Evolutionary conservation across 2,888 invertebrate species (phyloP).

Genomic region (Machimus rusticus): DNA sequence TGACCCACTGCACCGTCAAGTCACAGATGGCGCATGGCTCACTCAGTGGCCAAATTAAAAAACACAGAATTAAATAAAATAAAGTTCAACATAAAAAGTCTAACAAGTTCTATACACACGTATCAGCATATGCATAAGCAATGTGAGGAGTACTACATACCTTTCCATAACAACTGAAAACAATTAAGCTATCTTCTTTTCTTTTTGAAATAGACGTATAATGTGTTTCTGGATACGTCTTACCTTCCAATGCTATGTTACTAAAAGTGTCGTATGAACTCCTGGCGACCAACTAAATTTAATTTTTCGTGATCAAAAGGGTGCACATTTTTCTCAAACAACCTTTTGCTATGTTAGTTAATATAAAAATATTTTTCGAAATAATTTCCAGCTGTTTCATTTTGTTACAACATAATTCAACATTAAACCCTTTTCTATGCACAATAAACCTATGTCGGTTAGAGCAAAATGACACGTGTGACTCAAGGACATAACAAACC

Average conservation of each 20-base stretch:
- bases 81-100: too few relatives aligned
- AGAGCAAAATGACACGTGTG: not conserved
- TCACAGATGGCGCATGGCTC: too few relatives aligned
- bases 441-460: not conserved
- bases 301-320: not conserved
- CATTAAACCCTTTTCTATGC: not conserved
- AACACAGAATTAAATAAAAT: too few relatives aligned
- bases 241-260: not conserved
- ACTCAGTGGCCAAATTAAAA: too few relatives aligned
- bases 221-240: too few relatives aligned
- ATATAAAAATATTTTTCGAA: not conserved
- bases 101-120: too few relatives aligned
- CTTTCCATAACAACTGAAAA: too few relatives aligned
- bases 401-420: not conserved
- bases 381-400: not conserved
- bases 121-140: too few relatives aligned
- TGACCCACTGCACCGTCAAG: too few relatives aligned
- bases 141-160: too few relatives aligned
- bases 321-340: not conserved
- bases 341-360: not conserved
- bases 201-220: too few relatives aligned
- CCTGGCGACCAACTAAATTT: not conserved
- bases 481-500: not conserved
- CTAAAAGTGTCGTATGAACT: not conserved
- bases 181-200: too few relatives aligned